Evolutionary conservation across 2,888 invertebrate genomes (phyloP).

Genomic region (Coenonympha glycerion): DNA sequence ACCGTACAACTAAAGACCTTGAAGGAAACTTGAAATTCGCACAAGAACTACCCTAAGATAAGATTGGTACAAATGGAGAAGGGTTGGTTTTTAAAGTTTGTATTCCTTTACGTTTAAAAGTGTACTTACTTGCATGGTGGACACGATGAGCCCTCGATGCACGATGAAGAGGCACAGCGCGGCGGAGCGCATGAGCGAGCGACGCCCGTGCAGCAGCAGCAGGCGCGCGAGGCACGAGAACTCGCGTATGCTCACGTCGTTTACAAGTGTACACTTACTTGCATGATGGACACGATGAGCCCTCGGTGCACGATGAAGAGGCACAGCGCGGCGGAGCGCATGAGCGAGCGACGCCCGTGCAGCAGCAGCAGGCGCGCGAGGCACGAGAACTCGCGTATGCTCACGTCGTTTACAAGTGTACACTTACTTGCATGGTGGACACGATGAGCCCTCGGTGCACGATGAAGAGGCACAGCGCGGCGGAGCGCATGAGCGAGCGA

Average conservation of each 20-base stretch:
- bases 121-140: constrained; percentile 93
- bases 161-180: constrained; percentile 98
- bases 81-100: too few relatives aligned
- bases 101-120: too few relatives aligned
- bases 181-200: constrained; percentile 96
- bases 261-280: too few relatives aligned
- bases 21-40: too few relatives aligned
- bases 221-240: constrained; percentile 90
- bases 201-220: constrained; percentile 92
- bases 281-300: constrained; percentile 98
- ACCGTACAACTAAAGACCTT: too few relatives aligned
- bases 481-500: constrained; percentile 94
- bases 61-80: too few relatives aligned
- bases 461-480: constrained; percentile 98
- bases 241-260: constrained; percentile 96
- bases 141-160: constrained; percentile 97
- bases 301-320: constrained; percentile 99
- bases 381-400: constrained; percentile 91
- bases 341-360: constrained; percentile 94
- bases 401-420: too few relatives aligned
- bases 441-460: constrained; percentile 99
- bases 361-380: constrained; percentile 90
- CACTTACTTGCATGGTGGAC: constrained; percentile 93
- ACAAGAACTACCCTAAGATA: too few relatives aligned
- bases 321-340: constrained; percentile 96